Percentiles rank a stretch among this genome's conserved stretches.
Evolutionary conservation across 2,113 vertebrate species (phyloP).

Genomic region (Cricetomys ansorgei): DNA sequence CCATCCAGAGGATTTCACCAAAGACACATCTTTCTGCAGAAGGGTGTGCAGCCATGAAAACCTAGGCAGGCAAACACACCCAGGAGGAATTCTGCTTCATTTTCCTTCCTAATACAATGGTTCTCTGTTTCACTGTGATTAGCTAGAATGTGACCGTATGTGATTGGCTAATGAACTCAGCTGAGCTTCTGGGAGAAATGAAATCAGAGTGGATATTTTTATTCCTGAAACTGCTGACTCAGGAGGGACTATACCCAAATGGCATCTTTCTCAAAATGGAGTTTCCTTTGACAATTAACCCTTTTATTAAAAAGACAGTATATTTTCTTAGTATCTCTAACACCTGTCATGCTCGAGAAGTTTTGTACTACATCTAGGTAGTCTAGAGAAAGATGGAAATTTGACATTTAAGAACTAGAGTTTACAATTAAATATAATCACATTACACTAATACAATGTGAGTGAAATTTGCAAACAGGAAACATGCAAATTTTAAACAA

Average conservation of each 20-base stretch:
- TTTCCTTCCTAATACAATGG: neutral
- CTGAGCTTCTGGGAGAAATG: neutral
- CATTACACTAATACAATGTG: neutral
- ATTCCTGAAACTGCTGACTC: neutral
- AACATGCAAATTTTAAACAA: slow-evolving; percentile 24
- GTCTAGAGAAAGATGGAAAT: neutral
- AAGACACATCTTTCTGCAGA: too few species aligned
- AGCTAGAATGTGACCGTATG: neutral
- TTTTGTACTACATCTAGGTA: neutral
- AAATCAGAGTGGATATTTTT: neutral
- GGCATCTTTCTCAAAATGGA: neutral
- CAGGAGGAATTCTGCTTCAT: neutral
- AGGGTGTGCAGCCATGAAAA: neutral
- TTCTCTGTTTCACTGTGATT: neutral
- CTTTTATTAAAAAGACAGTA: neutral
- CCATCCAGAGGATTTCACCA: neutral
- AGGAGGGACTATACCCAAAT: neutral
- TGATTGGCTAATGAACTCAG: neutral
- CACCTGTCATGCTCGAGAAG: neutral
- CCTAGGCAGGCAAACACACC: neutral
- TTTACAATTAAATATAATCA: neutral
- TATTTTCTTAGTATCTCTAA: neutral
- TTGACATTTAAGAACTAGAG: neutral
- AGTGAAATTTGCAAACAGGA: neutral
- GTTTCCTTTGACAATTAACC: neutral